phyloP scores from a whole-genome alignment of 2,113 vertebrate genomes.

The Myiopsitta monachus region DNA sequence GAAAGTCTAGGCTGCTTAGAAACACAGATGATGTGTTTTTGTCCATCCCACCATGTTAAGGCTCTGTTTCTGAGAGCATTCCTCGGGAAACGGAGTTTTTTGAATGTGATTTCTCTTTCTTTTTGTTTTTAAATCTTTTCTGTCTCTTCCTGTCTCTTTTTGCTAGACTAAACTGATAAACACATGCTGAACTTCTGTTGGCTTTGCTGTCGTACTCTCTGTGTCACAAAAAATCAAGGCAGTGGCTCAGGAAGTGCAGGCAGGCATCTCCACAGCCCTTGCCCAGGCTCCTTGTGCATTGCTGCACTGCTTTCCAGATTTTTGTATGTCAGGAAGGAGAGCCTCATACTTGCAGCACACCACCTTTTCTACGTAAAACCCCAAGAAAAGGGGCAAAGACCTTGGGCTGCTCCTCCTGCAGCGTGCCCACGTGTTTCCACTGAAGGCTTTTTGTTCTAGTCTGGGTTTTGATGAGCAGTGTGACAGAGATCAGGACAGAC shows the following conservation, averaged over 20 bases:
- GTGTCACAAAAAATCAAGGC: neutral
- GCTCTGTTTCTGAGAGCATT: fast-evolving
- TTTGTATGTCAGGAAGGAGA: neutral
- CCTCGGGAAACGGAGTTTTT: neutral
- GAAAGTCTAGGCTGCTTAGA: neutral
- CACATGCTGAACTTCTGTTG: neutral
- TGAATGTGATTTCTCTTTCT: neutral
- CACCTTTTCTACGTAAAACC: neutral
- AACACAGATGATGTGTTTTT: neutral
- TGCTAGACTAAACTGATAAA: neutral
- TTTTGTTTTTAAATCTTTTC: neutral
- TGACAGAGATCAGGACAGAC: neutral
- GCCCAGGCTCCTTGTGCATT: neutral
- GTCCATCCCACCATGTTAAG: neutral
- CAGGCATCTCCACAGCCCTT: neutral
- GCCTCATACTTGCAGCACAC: neutral
- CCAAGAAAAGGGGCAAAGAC: neutral
- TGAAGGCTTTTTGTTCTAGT: neutral
- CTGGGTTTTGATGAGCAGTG: neutral
- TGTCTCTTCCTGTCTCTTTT: neutral
- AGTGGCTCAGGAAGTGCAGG: neutral
- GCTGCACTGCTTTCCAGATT: neutral
- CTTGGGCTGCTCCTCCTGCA: neutral
- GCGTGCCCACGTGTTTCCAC: neutral
- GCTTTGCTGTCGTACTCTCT: neutral